Conservation (phyloP, 92 coral and sea anemone species). For the Galaxea fascicularis region DNA sequence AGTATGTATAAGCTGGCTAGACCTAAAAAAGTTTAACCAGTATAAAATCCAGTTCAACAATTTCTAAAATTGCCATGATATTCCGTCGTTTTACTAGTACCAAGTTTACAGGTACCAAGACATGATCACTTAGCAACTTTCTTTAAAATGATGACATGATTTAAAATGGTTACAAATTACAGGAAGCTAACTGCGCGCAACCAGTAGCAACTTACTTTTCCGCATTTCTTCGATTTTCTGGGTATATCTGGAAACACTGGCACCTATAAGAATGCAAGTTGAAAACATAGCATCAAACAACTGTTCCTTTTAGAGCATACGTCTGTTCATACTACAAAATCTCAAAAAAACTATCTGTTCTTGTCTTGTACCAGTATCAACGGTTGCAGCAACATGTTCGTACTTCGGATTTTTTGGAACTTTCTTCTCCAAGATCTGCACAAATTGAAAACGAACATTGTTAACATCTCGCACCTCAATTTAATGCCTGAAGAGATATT, state of each 20-base stretch:
- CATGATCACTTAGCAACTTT: no score
- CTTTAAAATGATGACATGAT: no score
- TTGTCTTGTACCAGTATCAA: constrained; percentile 87
- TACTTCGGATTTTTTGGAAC: constrained; percentile 97
- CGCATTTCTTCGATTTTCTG: constrained; percentile 92
- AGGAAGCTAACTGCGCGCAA: no score
- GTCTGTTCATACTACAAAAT: background rate
- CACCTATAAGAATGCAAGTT: constrained; percentile 52
- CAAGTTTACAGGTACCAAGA: no score
- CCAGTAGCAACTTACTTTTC: constrained; percentile 73
- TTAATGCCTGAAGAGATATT: background rate
- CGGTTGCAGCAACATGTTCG: constrained; percentile 91
- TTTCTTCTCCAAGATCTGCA: constrained; percentile 89
- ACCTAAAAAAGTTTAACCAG: no score
- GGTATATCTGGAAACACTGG: constrained; percentile 88
- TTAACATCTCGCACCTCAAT: background rate
- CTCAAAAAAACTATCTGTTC: background rate
- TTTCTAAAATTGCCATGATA: no score
- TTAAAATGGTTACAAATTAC: background rate
- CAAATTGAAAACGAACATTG: background rate
- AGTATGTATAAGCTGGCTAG: no score
- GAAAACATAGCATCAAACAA: background rate
- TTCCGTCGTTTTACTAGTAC: no score
- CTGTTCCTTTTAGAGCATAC: background rate
- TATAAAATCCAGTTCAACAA: no score